Evolutionary conservation across 2,113 vertebrate genomes (phyloP).

Genomic region (Phodopus roborovskii): DNA sequence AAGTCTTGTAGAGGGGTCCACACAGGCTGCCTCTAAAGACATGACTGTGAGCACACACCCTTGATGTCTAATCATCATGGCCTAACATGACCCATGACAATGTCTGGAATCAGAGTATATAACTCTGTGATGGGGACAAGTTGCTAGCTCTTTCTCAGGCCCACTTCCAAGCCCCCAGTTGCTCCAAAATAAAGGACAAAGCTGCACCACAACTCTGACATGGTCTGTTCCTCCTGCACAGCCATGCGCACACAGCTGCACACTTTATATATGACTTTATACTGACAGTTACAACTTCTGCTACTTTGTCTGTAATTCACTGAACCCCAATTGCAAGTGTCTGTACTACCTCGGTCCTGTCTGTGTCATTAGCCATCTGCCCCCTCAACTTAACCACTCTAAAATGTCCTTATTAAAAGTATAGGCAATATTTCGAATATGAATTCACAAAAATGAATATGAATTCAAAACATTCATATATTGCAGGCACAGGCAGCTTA

Average conservation of each 20-base stretch:
- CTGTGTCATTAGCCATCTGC: background rate
- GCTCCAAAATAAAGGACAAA: constrained; percentile 1
- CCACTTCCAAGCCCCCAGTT: background rate
- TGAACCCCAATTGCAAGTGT: background rate
- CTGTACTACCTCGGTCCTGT: background rate
- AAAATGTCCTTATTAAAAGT: background rate
- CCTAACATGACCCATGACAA: constrained; percentile 5
- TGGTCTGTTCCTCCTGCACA: background rate
- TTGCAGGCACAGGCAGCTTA: background rate
- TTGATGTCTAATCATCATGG: background rate
- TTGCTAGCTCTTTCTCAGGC: constrained; percentile 46
- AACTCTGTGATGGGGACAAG: background rate
- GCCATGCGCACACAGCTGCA: background rate
- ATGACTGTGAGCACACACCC: background rate
- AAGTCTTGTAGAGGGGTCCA: background rate
- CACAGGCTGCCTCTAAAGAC: background rate
- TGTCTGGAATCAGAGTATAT: constrained; percentile 42
- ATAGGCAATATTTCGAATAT: background rate
- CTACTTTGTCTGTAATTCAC: background rate
- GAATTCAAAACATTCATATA: background rate
- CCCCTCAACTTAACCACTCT: background rate
- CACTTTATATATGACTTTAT: background rate
- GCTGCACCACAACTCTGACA: background rate
- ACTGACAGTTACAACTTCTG: background rate
- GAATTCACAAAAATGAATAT: background rate